phyloP scores from a whole-genome alignment of 2,113 vertebrate genomes.

The Centropus unirufus region DNA sequence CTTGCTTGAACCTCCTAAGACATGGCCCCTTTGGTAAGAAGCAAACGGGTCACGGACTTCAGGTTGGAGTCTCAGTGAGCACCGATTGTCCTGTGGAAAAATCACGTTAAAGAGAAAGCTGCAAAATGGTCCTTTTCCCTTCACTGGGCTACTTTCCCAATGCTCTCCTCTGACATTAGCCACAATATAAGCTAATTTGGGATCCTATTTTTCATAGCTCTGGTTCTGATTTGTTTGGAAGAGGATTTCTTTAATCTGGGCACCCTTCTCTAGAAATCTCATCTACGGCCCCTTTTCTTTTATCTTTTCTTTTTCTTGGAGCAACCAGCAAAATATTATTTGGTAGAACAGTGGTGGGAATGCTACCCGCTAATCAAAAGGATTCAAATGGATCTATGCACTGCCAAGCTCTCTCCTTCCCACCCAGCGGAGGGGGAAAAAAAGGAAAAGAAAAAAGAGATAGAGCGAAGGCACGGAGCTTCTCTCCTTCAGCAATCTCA shows the following conservation, averaged over 20 bases:
- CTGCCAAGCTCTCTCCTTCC: conserved; percentile 71
- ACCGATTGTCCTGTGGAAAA: conserved; percentile 81
- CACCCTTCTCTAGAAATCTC: conserved; percentile 46
- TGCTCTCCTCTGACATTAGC: neutral
- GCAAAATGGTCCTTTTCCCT: neutral
- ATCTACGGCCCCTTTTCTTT: neutral
- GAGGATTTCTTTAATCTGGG: conserved; percentile 33
- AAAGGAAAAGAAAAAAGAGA: conserved; percentile 58
- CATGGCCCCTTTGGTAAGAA: conserved; percentile 68
- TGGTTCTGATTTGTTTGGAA: neutral
- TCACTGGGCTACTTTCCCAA: neutral
- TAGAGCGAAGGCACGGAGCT: conserved; percentile 43
- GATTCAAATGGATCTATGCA: conserved; percentile 65
- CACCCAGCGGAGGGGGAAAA: conserved; percentile 57
- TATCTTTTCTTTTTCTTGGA: neutral
- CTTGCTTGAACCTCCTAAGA: conserved; percentile 68
- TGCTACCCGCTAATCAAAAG: conserved; percentile 75
- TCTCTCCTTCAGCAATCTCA: conserved; percentile 70
- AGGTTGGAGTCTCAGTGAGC: conserved; percentile 85
- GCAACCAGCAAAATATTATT: conserved; percentile 35
- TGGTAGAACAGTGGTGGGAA: conserved; percentile 66
- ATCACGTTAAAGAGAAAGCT: conserved; percentile 31
- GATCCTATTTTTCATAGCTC: conserved; percentile 15
- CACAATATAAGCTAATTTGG: neutral
- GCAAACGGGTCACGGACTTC: conserved; percentile 85